These are phyloP conservation scores for Lepidocyrtinus sp. DNA, from an alignment of 2,888 invertebrate genomes.

Conservation along the genomic window DNA sequence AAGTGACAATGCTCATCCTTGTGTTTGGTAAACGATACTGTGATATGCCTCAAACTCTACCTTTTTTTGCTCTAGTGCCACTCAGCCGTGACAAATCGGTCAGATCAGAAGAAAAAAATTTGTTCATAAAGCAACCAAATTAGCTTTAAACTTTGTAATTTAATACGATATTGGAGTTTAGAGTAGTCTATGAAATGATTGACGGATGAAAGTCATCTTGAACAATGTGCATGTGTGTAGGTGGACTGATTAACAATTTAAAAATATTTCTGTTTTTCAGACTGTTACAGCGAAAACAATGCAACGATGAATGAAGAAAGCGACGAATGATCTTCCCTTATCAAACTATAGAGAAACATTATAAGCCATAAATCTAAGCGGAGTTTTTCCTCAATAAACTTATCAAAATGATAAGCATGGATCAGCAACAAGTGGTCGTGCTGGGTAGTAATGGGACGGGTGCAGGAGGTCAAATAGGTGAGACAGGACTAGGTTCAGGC, in stretches of 20 bases:
- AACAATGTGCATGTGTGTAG: not conserved
- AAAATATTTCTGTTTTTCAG: slow-evolving; percentile 18
- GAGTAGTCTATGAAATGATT: slow-evolving; percentile 20
- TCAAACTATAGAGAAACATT: too few relatives aligned
- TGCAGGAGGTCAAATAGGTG: slow-evolving; percentile 16
- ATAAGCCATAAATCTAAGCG: not conserved
- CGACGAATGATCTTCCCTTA: slow-evolving; percentile 2
- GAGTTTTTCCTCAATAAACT: slow-evolving; percentile 8
- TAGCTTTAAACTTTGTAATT: slow-evolving; percentile 6
- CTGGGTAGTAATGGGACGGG: slow-evolving; percentile 33
- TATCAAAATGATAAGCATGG: slow-evolving; percentile 59
- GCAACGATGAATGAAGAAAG: slow-evolving; percentile 15
- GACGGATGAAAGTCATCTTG: not conserved
- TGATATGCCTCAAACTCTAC: slow-evolving; percentile 3
- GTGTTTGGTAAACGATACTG: slow-evolving; percentile 1
- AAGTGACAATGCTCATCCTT: slow-evolving; percentile 15
- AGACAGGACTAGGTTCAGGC: slow-evolving; percentile 24
- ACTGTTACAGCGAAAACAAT: slow-evolving; percentile 36
- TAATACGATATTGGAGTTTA: not conserved
- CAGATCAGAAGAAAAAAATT: slow-evolving; percentile 54
- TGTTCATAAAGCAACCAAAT: slow-evolving; percentile 25
- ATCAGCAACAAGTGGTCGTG: slow-evolving; percentile 58
- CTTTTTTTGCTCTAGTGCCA: slow-evolving; percentile 45
- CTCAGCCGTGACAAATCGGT: slow-evolving; percentile 60
- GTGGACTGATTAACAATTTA: not conserved